A percentile compares a stretch with the other conserved stretches of the same genome.
phyloP scores from a whole-genome alignment of 2,797 vertebrate genomes.

The Synaphobranchus kaupii region DNA sequence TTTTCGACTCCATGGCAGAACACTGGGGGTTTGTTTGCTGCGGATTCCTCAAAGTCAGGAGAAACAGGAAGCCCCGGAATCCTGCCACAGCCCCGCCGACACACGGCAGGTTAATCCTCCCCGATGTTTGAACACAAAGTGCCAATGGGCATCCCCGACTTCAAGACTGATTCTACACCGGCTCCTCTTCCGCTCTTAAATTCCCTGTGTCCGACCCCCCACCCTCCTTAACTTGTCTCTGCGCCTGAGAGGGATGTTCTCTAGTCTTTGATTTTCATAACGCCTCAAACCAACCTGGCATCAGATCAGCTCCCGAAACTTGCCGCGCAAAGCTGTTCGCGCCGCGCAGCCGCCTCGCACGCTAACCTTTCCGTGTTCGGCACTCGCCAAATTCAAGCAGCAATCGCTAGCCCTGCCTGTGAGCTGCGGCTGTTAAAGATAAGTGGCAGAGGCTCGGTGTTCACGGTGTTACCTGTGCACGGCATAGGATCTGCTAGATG shows the following conservation, averaged over 20 bases:
- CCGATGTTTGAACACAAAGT: constrained; percentile 72
- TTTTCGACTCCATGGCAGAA: constrained; percentile 66
- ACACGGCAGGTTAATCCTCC: constrained; percentile 61
- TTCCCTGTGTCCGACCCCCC: constrained; percentile 64
- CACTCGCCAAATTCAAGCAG: background rate
- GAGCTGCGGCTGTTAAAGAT: background rate
- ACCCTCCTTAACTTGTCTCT: constrained; percentile 35
- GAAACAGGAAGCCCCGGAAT: constrained; percentile 73
- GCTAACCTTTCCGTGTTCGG: constrained; percentile 36
- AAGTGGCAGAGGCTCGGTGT: background rate
- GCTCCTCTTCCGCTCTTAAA: constrained; percentile 73
- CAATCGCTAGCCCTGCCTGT: background rate
- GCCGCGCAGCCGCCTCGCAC: constrained; percentile 16
- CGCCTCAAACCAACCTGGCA: constrained; percentile 66
- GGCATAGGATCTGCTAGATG: background rate
- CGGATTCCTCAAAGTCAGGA: constrained; percentile 78
- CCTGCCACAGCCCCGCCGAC: constrained; percentile 54
- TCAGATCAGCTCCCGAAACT: constrained; percentile 60
- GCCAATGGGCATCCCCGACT: constrained; percentile 74
- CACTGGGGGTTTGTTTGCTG: constrained; percentile 68
- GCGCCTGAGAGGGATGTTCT: constrained; percentile 59
- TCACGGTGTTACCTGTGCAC: background rate
- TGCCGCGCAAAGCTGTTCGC: constrained; percentile 36
- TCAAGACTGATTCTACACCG: constrained; percentile 68
- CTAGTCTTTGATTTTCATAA: constrained; percentile 73